Evolutionary conservation across 2,888 invertebrate species (phyloP), one percentile per base, ranked within the genome.

Genomic region (Drosophila sordidula): DNA sequence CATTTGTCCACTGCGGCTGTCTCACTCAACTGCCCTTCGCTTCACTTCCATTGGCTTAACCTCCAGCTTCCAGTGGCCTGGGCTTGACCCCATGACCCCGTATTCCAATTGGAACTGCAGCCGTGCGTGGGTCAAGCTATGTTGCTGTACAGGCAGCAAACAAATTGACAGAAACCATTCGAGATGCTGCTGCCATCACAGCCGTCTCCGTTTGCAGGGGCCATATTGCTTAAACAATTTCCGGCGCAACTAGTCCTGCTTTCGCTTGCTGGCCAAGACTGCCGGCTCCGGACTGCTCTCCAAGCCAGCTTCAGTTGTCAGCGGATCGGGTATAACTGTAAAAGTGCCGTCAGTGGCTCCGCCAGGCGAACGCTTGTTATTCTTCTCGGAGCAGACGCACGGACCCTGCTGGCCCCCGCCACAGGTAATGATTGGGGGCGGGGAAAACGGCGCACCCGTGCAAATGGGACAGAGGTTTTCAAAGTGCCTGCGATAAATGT

Each of bases 61-160:
- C 8, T 36, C 44, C 74, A 74, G 74, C 72, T 76, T 74, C 77
- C 77, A 74, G 50, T 74, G 77, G 72, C 74, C 74, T 76, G 62
- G 61, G 18, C 18, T 18, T 18, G 18, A 1, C 18, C 18, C 5
- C 4, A 51, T 57, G 70, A 38, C 57, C 70, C 63, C 57, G 59
- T 76, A 76, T 54, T 71, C 57, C 44, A 71, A 66, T 71, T 74
- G 74, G 74, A 72, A 65, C 29, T 46, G 38, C 39, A 46, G 49
- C 55, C 57, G 42, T 50, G 61, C 74, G 61, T 76, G 77, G 77
- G 77, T 76, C 77, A 71, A 72, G 62, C 25, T 25, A 12, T 49
- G n/a, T 45, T 41, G n/a, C 14, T 29, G 8, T 9, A 18, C 16
- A 9, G n/a, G n/a, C n/a, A n/a, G 18, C 18, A 18, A 1, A 18